Base-by-base conservation (phyloP, 2,113 vertebrate genomes). In the Calidris pygmaea region DNA sequence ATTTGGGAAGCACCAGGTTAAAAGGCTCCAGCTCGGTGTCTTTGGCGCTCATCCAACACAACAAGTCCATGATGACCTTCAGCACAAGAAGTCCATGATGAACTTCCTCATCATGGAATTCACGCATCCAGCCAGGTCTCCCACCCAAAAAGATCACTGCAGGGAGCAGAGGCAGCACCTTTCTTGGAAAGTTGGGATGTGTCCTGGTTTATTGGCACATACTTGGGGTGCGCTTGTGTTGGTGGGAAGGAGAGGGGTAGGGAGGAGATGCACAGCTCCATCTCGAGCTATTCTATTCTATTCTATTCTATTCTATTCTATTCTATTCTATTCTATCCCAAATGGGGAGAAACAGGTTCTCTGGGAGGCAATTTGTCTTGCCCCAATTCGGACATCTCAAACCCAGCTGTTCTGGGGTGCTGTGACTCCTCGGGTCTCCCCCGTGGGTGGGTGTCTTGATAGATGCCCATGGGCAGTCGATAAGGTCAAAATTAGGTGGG, bases 181-280 rank as follows among this genome's bases (percentile, higher is more conserved):
- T 35, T 17, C 26, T 13, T 47, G 79, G 45, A 11, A 47, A 20
- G 22, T 4, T 0, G 0, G 22, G 53, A 78, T 1, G 1, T 58
- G 53, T 4, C 39, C 5, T 14, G 30, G 20, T 37, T 71, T 41
- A 24, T 23, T 2, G 1, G 26, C 80, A 76, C 3, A 2, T 41
- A 39, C 32, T 10, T 0, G 1, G 63, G 6, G 2, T 48, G 14
- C 0, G 0, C 10, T 26, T 35, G 29, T 6, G 10, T 17, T 41
- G 39, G 45, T 60, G 66, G 66, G 48, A 73, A 77, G 70, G 27
- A 73, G 37, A 88, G 32, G 14, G 10, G 29, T 23, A 32, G 12
- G 2, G 3, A 70, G 60, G 43, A 73, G n/a, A n/a, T 3, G 6
- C 23, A 1, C 8, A 73, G 32, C 58, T 62, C 70, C 3, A 0